These are phyloP conservation scores for Oostethus manadensis DNA, from an alignment of 2,113 vertebrate species.

Conservation along the genomic window DNA sequence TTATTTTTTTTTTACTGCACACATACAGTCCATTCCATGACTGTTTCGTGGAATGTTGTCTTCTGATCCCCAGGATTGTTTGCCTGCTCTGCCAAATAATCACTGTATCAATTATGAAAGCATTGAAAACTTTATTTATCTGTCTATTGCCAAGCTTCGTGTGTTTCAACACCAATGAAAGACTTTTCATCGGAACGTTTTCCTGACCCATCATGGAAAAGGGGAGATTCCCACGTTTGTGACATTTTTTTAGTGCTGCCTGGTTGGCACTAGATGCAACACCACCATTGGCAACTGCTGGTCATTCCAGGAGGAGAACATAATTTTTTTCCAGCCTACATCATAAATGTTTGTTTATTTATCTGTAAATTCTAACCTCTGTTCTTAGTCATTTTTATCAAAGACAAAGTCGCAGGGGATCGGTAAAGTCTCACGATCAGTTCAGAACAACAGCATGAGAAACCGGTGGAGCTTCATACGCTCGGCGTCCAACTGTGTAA, in stretches of 20 bases:
- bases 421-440: too few species aligned
- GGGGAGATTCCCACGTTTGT: not conserved
- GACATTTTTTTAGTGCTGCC: not conserved
- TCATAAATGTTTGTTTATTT: too few species aligned
- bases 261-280: not conserved
- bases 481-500: too few species aligned
- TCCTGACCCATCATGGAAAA: not conserved
- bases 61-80: not conserved
- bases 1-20: not conserved
- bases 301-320: too few species aligned
- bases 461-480: too few species aligned
- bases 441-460: too few species aligned
- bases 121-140: slow-evolving; percentile 2
- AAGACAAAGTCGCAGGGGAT: too few species aligned
- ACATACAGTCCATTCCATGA: not conserved
- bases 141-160: slow-evolving; percentile 5
- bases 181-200: slow-evolving; percentile 1
- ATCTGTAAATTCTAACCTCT: too few species aligned
- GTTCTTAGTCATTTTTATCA: too few species aligned
- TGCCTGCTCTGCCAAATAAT: slow-evolving; percentile 7
- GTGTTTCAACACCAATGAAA: not conserved
- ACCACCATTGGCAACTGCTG: too few species aligned
- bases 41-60: slow-evolving; percentile 6
- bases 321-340: too few species aligned
- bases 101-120: slow-evolving; percentile 5